Conservation (phyloP, 2,113 vertebrate genomes). For the Rhombomys opimus region DNA sequence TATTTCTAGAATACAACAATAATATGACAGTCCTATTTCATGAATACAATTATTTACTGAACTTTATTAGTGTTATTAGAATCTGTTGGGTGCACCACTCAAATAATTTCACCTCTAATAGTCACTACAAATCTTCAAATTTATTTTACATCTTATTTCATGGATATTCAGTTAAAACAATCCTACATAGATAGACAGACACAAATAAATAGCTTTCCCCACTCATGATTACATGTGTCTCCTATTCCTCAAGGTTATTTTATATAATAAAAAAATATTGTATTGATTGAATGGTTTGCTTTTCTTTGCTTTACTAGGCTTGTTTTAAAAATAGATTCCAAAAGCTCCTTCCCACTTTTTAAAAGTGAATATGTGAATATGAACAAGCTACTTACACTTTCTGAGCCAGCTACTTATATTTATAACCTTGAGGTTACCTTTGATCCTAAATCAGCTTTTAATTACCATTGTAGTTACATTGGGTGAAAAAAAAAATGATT, state of each 20-base stretch:
- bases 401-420: slow-evolving; percentile 79
- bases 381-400: slow-evolving; percentile 67
- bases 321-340: neutral
- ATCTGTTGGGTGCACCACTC: neutral
- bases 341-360: neutral
- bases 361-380: slow-evolving; percentile 39
- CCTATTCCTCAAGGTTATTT: neutral
- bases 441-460: slow-evolving; percentile 87
- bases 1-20: neutral
- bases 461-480: slow-evolving; percentile 83
- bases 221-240: neutral
- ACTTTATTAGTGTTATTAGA: neutral
- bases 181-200: neutral
- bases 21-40: neutral
- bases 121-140: neutral
- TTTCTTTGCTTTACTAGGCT: neutral
- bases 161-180: neutral
- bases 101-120: neutral
- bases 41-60: neutral
- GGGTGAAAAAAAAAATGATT: slow-evolving; percentile 66
- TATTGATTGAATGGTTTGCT: neutral
- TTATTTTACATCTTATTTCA: neutral
- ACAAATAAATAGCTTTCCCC: neutral
- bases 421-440: slow-evolving; percentile 85
- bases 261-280: neutral